phyloP scores from a whole-genome alignment of 2,888 invertebrate genomes.

The Volucella inflata region DNA sequence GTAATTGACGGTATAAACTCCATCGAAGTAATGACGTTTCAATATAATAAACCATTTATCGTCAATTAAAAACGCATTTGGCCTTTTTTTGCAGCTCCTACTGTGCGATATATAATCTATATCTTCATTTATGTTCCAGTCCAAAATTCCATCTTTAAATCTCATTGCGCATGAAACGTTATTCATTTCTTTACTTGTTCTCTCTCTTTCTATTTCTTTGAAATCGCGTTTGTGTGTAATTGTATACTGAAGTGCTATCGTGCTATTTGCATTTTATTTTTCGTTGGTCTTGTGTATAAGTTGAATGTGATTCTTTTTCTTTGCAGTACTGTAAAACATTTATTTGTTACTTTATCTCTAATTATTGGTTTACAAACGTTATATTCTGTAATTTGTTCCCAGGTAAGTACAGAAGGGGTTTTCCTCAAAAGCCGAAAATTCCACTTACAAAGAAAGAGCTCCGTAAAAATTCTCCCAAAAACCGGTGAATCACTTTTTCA shows the following conservation, averaged over 20 bases:
- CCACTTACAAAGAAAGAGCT: slow-evolving; percentile 3
- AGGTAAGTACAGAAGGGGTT: slow-evolving; percentile 42
- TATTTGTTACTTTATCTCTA: slow-evolving; percentile 63
- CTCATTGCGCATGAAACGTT: slow-evolving; percentile 31
- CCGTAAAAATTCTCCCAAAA: slow-evolving; percentile 26
- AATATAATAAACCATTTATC: no score
- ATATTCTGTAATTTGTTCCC: slow-evolving; percentile 20
- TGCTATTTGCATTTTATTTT: slow-evolving; percentile 73
- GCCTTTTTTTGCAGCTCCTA: background rate
- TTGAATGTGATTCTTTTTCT: slow-evolving; percentile 71
- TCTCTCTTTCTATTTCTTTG: slow-evolving; percentile 59
- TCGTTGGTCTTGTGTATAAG: slow-evolving; percentile 74
- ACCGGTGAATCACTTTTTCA: slow-evolving; percentile 72
- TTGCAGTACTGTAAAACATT: slow-evolving; percentile 60
- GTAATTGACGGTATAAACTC: no score
- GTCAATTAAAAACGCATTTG: no score
- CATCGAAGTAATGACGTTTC: no score
- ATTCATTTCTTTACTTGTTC: slow-evolving; percentile 25
- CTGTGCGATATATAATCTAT: slow-evolving; percentile 9
- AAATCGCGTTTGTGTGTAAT: slow-evolving; percentile 41
- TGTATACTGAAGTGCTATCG: slow-evolving; percentile 48
- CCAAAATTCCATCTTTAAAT: background rate
- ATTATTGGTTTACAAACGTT: slow-evolving; percentile 38
- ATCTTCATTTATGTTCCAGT: slow-evolving; percentile 10
- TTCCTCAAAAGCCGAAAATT: slow-evolving; percentile 28